A percentile compares a stretch with the other conserved stretches of the same genome.
Conservation (phyloP, 2,113 vertebrate species). For the Martes martes region DNA sequence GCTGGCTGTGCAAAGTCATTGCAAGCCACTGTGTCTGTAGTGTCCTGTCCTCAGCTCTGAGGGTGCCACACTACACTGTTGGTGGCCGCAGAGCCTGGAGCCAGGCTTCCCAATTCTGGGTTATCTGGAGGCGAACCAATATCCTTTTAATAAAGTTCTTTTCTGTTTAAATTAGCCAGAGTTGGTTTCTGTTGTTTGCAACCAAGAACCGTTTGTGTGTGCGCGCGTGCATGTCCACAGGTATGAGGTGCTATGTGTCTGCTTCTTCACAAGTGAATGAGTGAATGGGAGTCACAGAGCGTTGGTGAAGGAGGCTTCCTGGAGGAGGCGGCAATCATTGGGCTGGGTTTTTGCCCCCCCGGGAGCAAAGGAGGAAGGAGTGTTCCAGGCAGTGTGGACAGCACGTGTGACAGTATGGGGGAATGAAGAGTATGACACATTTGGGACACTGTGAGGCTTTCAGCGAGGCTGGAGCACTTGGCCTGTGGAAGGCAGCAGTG, state of each 20-base stretch:
- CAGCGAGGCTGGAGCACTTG: not conserved
- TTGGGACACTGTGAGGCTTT: not conserved
- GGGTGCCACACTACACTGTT: not conserved
- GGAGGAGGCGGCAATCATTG: not conserved
- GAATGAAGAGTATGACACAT: not conserved
- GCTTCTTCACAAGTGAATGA: not conserved
- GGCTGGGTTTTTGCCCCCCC: not conserved
- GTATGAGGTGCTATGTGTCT: not conserved
- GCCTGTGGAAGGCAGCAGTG: not conserved
- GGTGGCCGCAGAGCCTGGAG: not conserved
- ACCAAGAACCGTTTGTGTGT: not conserved
- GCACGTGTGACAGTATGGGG: not conserved
- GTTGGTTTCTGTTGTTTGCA: not conserved
- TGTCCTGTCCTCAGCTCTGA: fast-evolving
- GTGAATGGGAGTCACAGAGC: not conserved
- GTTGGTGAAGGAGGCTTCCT: not conserved
- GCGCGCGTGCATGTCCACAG: fast-evolving
- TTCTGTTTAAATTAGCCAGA: not conserved
- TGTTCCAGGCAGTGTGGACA: not conserved
- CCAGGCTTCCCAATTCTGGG: not conserved
- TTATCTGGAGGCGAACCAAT: not conserved
- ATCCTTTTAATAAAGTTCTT: not conserved
- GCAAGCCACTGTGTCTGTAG: not conserved
- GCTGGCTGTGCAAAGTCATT: not conserved
- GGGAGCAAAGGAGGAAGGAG: not conserved